These are phyloP conservation scores for Ginglymostoma cirratum DNA, from an alignment of 2,113 vertebrate species.

Conservation along the genomic window DNA sequence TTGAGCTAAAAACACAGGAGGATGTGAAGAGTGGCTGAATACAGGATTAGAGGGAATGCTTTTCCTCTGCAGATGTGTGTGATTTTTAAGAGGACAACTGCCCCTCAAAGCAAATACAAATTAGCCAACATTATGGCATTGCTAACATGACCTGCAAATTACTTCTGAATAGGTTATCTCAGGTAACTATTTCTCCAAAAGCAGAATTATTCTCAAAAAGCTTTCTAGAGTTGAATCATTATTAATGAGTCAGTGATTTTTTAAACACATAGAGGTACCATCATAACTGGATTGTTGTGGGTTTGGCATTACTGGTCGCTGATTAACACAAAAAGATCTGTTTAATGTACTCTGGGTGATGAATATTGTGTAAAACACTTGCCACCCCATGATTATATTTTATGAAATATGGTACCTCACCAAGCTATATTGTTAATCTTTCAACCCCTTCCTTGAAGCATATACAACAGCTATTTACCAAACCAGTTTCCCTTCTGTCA, in stretches of 20 bases:
- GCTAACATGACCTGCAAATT: not conserved
- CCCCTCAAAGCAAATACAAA: not conserved
- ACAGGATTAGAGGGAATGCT: not conserved
- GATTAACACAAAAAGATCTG: not conserved
- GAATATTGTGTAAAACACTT: not conserved
- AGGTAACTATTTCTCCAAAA: not conserved
- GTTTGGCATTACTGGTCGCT: not conserved
- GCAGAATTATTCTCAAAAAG: not conserved
- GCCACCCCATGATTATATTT: too few species aligned
- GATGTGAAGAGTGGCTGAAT: not conserved
- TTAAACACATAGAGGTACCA: not conserved
- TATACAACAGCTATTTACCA: not conserved
- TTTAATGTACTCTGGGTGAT: not conserved
- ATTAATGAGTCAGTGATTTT: not conserved
- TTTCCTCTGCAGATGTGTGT: not conserved
- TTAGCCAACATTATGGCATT: not conserved
- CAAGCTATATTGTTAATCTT: not conserved
- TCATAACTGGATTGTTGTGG: too few species aligned
- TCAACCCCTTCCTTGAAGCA: not conserved
- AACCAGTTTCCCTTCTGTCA: constrained; percentile 1
- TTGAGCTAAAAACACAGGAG: not conserved
- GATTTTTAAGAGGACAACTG: not conserved
- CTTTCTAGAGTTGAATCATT: not conserved
- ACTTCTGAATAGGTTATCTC: not conserved
- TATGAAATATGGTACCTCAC: not conserved